Percentiles rank a stretch among this genome's conserved stretches.
phyloP scores from a whole-genome alignment of 2,113 vertebrate genomes.

The Alethe castanea region DNA sequence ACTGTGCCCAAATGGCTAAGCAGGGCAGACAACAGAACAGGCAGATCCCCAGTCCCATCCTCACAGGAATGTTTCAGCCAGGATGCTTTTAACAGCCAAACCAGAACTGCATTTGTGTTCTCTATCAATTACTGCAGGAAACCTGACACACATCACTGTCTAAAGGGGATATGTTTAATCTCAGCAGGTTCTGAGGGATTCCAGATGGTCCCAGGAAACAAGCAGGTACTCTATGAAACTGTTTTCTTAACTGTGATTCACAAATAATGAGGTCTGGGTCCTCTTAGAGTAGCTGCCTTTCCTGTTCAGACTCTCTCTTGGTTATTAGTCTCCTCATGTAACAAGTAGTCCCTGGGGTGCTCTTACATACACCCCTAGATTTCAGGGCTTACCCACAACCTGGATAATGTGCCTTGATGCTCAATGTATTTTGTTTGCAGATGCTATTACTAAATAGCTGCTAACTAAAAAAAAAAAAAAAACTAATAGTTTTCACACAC shows the following conservation, averaged over 20 bases:
- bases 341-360: background rate
- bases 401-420: background rate
- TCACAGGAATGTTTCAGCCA: background rate
- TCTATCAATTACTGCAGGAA: background rate
- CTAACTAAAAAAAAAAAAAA: no score
- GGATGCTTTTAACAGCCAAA: background rate
- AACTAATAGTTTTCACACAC: background rate
- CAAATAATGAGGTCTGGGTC: background rate
- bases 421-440: background rate
- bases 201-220: slow-evolving; percentile 24
- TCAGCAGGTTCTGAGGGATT: slow-evolving; percentile 9
- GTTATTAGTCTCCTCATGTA: background rate
- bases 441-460: background rate
- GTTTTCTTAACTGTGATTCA: background rate
- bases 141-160: background rate
- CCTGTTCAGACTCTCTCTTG: background rate
- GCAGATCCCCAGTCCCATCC: background rate
- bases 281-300: background rate
- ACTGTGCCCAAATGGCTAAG: background rate
- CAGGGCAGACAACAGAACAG: background rate
- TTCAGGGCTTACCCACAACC: background rate
- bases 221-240: background rate
- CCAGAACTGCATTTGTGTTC: background rate
- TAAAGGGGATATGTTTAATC: background rate
- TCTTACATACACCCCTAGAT: background rate